phyloP scores from a whole-genome alignment of 1,140 invertebrate genomes.

The Cyphomyrmex costatus region DNA sequence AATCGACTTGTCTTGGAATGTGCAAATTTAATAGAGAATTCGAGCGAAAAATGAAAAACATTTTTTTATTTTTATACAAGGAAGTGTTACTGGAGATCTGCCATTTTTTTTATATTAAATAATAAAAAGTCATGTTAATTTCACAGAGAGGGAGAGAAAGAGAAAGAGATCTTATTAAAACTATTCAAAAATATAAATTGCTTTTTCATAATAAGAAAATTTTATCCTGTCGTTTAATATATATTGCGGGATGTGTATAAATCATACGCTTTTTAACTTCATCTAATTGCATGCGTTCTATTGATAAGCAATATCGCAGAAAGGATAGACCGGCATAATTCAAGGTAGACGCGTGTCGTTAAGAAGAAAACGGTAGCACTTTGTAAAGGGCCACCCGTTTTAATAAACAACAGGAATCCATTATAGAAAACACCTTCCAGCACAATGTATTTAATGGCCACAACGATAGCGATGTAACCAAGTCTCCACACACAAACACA shows the following conservation, averaged over 20 bases:
- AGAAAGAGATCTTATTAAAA: too few species aligned
- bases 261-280: conserved; percentile 8
- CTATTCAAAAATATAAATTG: conserved; percentile 34
- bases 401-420: conserved; percentile 76
- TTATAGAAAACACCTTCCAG: conserved; percentile 72
- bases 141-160: too few species aligned
- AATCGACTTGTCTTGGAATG: too few species aligned
- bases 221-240: not conserved
- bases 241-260: not conserved
- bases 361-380: conserved; percentile 42
- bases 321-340: conserved; percentile 1
- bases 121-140: not conserved
- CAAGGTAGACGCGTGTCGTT: conserved; percentile 51
- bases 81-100: too few species aligned
- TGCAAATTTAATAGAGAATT: too few species aligned
- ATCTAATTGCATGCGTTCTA: conserved; percentile 34
- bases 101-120: not conserved
- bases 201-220: not conserved
- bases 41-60: too few species aligned
- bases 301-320: conserved; percentile 16
- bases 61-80: too few species aligned
- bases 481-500: conserved; percentile 27
- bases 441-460: conserved; percentile 73
- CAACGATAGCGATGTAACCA: conserved; percentile 67
- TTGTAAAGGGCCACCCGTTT: conserved; percentile 58